phyloP scores from a whole-genome alignment of 2,797 vertebrate species.

The Anisognathus igniventris region DNA sequence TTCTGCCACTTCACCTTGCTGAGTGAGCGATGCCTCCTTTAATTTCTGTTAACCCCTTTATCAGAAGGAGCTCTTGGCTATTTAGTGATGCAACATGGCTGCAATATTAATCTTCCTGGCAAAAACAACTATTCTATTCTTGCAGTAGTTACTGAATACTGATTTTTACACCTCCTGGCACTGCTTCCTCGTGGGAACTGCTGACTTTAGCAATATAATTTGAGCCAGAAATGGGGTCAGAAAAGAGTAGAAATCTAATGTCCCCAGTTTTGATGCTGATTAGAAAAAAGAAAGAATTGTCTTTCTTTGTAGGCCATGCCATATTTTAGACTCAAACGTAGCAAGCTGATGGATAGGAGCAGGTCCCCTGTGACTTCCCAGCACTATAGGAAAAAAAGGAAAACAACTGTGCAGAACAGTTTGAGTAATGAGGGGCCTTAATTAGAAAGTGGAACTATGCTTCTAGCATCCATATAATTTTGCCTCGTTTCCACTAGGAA shows the following conservation, averaged over 20 bases:
- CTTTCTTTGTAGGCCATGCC: background rate
- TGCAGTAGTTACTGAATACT: background rate
- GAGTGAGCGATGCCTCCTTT: background rate
- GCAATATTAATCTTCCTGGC: background rate
- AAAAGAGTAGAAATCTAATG: background rate
- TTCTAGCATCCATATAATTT: background rate
- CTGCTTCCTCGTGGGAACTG: background rate
- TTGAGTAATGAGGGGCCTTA: background rate
- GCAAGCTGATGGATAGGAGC: background rate
- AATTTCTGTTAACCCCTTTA: background rate
- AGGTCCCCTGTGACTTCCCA: background rate
- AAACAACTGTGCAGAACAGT: background rate
- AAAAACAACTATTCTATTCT: background rate
- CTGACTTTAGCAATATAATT: background rate
- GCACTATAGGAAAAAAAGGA: background rate
- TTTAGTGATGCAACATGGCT: background rate
- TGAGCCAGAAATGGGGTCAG: background rate
- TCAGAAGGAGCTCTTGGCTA: background rate
- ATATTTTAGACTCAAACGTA: background rate
- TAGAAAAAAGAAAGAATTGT: background rate
- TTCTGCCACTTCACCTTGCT: background rate
- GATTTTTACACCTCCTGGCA: background rate
- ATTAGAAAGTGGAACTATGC: slow-evolving; percentile 1
- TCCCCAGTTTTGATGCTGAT: background rate
- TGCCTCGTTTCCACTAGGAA: background rate